phyloP scores from a whole-genome alignment of 2,113 vertebrate genomes.

The Theristicus caerulescens region DNA sequence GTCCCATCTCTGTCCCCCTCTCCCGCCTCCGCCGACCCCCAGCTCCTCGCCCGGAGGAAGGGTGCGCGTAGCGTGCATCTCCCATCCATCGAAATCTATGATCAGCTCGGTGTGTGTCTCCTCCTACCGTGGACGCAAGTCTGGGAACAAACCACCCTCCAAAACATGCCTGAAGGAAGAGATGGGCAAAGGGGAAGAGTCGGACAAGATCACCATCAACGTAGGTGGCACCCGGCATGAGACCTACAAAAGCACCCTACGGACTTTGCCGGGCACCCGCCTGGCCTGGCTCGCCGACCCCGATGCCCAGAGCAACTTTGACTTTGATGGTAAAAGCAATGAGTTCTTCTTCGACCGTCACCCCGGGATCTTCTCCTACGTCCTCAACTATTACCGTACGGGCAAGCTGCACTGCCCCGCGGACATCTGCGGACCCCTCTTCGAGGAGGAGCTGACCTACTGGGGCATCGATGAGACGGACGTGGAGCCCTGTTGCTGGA shows the following conservation, averaged over 20 bases:
- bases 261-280: slow-evolving; percentile 92
- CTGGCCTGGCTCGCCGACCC: slow-evolving; percentile 92
- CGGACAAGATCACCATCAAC: slow-evolving; percentile 94
- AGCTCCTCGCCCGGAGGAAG: slow-evolving; percentile 69
- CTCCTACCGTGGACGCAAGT: slow-evolving; percentile 98
- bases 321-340: slow-evolving; percentile 77
- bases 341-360: slow-evolving; percentile 98
- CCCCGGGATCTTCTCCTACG: slow-evolving; percentile 95
- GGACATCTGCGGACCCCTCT: slow-evolving; percentile 94
- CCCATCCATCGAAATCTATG: slow-evolving; percentile 81
- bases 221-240: slow-evolving; percentile 97
- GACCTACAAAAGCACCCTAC: slow-evolving; percentile 94
- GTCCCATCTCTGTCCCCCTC: slow-evolving; percentile 20
- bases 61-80: slow-evolving; percentile 70
- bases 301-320: slow-evolving; percentile 80
- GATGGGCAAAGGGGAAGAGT: slow-evolving; percentile 92
- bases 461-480: slow-evolving; percentile 99
- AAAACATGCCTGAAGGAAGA: slow-evolving; percentile 99
- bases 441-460: slow-evolving; percentile 96
- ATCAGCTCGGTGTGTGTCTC: slow-evolving; percentile 99
- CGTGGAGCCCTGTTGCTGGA: slow-evolving; percentile 99
- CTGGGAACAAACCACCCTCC: slow-evolving; percentile 96
- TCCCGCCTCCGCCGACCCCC: slow-evolving; percentile 30
- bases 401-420: slow-evolving; percentile 98
- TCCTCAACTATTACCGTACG: slow-evolving; percentile 96